A percentile compares a stretch with the other conserved stretches of the same genome.
These are phyloP conservation scores for Scaptomyza caliginosa DNA, from an alignment of 2,888 invertebrate species.

Conservation along the genomic window DNA sequence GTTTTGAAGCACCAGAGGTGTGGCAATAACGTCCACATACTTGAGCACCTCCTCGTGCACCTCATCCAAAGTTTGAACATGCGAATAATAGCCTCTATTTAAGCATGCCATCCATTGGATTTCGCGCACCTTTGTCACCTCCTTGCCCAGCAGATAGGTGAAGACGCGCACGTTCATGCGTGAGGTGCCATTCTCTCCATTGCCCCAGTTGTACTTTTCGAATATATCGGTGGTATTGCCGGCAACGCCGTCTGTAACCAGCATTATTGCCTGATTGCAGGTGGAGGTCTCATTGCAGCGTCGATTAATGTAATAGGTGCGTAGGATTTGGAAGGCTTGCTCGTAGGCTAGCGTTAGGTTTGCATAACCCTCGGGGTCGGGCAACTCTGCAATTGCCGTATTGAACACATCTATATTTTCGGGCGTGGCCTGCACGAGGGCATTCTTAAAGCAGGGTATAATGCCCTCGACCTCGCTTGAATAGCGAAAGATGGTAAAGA, in stretches of 20 bases:
- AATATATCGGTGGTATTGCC: slow-evolving; percentile 94
- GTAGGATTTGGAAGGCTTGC: slow-evolving; percentile 92
- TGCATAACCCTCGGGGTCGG: slow-evolving; percentile 89
- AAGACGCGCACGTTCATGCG: slow-evolving; percentile 95
- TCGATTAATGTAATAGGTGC: slow-evolving; percentile 86
- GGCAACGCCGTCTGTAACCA: slow-evolving; percentile 97
- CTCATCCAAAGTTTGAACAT: slow-evolving; percentile 97
- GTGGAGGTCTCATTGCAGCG: slow-evolving; percentile 86
- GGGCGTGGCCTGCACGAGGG: slow-evolving; percentile 93
- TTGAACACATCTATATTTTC: slow-evolving; percentile 92
- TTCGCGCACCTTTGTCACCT: slow-evolving; percentile 94
- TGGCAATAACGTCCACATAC: slow-evolving; percentile 97
- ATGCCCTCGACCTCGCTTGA: slow-evolving; percentile 90
- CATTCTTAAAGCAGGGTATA: slow-evolving; percentile 93
- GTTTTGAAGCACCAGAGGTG: slow-evolving; percentile 91
- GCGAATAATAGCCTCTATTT: slow-evolving; percentile 97
- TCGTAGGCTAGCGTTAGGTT: slow-evolving; percentile 92
- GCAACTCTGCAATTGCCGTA: slow-evolving; percentile 87
- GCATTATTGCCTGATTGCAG: slow-evolving; percentile 98
- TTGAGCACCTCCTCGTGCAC: slow-evolving; percentile 97
- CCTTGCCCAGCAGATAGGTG: slow-evolving; percentile 97
- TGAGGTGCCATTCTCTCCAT: slow-evolving; percentile 86
- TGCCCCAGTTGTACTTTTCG: slow-evolving; percentile 90
- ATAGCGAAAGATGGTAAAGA: slow-evolving; percentile 95
- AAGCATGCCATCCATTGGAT: slow-evolving; percentile 97